phyloP scores from a whole-genome alignment of 2,113 vertebrate species.

The Tapirus terrestris region DNA sequence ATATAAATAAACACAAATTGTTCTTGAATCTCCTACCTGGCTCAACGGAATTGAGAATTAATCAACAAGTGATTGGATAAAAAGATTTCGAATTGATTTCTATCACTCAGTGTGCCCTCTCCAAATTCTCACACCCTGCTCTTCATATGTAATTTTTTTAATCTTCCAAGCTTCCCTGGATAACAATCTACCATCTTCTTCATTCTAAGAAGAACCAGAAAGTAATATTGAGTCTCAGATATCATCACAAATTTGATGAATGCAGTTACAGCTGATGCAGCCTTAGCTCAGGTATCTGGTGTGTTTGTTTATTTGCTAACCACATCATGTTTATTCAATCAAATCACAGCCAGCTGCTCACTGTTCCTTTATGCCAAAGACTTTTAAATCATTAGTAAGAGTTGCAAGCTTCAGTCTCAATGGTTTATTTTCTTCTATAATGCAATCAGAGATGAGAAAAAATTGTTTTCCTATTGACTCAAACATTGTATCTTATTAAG shows the following conservation, averaged over 20 bases:
- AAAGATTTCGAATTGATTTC: background rate
- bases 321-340: background rate
- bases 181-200: background rate
- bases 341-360: background rate
- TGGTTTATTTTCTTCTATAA: background rate
- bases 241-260: background rate
- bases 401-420: background rate
- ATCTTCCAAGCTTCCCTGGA: background rate
- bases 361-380: background rate
- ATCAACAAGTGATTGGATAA: background rate
- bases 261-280: background rate
- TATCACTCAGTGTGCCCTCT: background rate
- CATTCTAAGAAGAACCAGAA: background rate
- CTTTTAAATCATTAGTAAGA: background rate
- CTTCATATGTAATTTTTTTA: background rate
- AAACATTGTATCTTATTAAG: background rate
- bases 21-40: background rate
- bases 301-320: background rate
- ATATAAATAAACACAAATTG: background rate
- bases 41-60: background rate
- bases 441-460: background rate
- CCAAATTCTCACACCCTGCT: background rate
- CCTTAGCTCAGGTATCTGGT: background rate
- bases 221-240: background rate
- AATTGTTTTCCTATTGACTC: background rate